Base-by-base conservation (phyloP, 2,797 vertebrate genomes). In the Epinephelus awoara region DNA sequence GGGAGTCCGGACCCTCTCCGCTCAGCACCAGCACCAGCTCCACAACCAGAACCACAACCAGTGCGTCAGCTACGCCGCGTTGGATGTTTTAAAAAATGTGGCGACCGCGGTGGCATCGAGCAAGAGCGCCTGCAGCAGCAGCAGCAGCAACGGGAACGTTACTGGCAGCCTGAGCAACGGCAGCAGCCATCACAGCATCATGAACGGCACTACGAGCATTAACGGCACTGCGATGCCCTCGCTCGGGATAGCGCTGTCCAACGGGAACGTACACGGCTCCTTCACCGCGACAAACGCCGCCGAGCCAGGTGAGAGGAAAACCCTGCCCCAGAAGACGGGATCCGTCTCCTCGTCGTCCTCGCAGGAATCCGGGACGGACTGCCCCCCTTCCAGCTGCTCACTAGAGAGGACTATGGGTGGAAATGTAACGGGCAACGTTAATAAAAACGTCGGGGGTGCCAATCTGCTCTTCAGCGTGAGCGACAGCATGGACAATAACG, bases 331-430 rank as follows among this genome's bases (percentile, higher is more conserved):
- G 80, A 97, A 97, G 82, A 94, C 95, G 7, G 94, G 95, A n/a
- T 95, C 95, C 0, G 86, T 94, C 46, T 97, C 96, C 2, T 95
- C 96, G 75, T 95, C 96, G 72, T 96, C 96, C 47, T 97, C 96
- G 8, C 94, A 94, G 82, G 96, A 97, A 82, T 96, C 96, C 57
- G 94, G 95, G 72, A 94, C 96, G 75, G 97, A 97, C 89, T 96
- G 95, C 74, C 95, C 96, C 52, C 94, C 95, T 57, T 93, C 95
- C 73, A 90, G 92, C 72, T 94, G 92, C 92, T 89, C 91, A 17
- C 93, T 93, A 55, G 94, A 94, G 81, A 94, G 95, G 93, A 95
- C 94, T 93, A 91, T 85, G 80, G 85, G 82, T 67, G 86, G 86
- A n/a, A 92, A 85, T 85, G 90, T 80, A 77, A 83, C 89, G 67